Conservation (phyloP, 1,140 invertebrate species). For the Zaprionus nigranus region DNA sequence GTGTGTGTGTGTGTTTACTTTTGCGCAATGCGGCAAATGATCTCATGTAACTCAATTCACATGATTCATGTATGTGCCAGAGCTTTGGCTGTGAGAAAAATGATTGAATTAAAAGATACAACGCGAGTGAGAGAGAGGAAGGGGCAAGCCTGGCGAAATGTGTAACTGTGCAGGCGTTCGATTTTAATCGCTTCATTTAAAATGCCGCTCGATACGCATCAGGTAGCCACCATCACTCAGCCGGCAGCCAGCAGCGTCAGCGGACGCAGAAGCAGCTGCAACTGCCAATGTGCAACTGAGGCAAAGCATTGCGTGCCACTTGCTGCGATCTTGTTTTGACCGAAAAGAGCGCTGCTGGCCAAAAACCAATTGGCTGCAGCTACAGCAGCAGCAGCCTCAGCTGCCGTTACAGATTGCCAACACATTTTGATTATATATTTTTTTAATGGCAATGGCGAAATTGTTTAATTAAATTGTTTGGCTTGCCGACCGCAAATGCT, state of each 20-base stretch:
- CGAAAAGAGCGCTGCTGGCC: conserved; percentile 65
- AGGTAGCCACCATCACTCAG: conserved; percentile 54
- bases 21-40: conserved; percentile 58
- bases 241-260: neutral
- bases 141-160: conserved; percentile 50
- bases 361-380: conserved; percentile 50
- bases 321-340: conserved; percentile 79
- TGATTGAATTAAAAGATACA: conserved; percentile 76
- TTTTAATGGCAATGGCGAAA: conserved; percentile 54
- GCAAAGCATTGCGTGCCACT: conserved; percentile 71
- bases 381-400: conserved; percentile 28
- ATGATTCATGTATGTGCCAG: conserved; percentile 64
- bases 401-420: conserved; percentile 50
- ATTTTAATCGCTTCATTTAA: conserved; percentile 82
- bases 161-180: conserved; percentile 77
- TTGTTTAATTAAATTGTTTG: conserved; percentile 78
- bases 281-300: conserved; percentile 13
- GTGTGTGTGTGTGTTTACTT: conserved; percentile 21
- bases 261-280: conserved; percentile 13
- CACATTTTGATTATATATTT: conserved; percentile 58
- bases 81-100: conserved; percentile 74
- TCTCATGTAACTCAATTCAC: conserved; percentile 77
- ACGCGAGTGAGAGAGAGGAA: conserved; percentile 23
- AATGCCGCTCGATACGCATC: conserved; percentile 80
- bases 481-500: conserved; percentile 38